Conservation (phyloP, 2,113 vertebrate species). For the Leptobrachium leishanense region DNA sequence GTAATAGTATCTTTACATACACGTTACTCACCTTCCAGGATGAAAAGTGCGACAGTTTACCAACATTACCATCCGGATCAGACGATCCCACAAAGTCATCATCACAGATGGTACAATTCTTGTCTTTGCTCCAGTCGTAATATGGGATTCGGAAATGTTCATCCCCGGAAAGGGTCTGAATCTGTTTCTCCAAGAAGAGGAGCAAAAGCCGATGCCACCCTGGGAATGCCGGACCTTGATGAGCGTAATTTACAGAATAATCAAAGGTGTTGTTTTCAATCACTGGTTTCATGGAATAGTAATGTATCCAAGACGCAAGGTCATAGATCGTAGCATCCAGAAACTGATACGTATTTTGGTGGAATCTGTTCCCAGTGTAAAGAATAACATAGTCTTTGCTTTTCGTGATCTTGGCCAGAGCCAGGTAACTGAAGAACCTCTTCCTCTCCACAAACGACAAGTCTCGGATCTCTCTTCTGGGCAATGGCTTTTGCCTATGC, state of each 20-base stretch:
- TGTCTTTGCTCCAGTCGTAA: constrained; percentile 51
- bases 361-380: constrained; percentile 38
- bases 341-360: constrained; percentile 22
- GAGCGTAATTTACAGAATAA: constrained; percentile 37
- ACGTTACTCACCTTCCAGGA: constrained; percentile 48
- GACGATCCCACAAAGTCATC: constrained; percentile 16
- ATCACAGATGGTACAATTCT: constrained; percentile 52
- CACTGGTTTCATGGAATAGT: neutral
- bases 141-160: constrained; percentile 53
- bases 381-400: constrained; percentile 49
- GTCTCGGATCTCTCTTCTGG: constrained; percentile 15
- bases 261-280: neutral
- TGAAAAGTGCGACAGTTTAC: constrained; percentile 41
- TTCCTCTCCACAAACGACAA: constrained; percentile 39
- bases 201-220: constrained; percentile 52
- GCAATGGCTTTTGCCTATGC: neutral
- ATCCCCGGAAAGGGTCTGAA: constrained; percentile 50
- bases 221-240: constrained; percentile 50
- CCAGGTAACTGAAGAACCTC: constrained; percentile 40
- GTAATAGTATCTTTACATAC: neutral
- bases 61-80: constrained; percentile 29
- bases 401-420: constrained; percentile 41
- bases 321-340: constrained; percentile 45
- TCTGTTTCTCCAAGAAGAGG: constrained; percentile 52
- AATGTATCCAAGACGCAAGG: constrained; percentile 42